Base-by-base conservation (phyloP, 2,797 vertebrate species). In the Argentina silus region DNA sequence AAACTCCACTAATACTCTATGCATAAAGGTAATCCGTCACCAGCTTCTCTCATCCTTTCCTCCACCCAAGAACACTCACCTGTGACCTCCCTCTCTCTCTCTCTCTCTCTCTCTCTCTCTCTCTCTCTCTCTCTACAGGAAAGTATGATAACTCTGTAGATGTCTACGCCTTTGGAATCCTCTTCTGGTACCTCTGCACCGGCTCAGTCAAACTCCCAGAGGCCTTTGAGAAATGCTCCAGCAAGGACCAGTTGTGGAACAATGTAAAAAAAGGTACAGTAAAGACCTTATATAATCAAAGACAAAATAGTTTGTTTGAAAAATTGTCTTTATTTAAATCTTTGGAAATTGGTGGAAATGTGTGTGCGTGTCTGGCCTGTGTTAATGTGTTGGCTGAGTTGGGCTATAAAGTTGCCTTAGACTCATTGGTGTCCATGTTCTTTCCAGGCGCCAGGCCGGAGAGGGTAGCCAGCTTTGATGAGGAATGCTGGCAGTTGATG, bases 401-500 rank as follows among this genome's bases (percentile, higher is more conserved):
- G 42, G 7, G 7, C 21, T 57, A 23, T 6, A 7, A 43, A 36
- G 12, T 43, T 42, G 4, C 63, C 36, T 23, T 45, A 10, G 27
- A 14, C 51, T 85, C 27, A 72, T 53, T 66, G 4, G 6, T 69
- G 6, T 70, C 63, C 14, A 0, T 61, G 57, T 74, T 1, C 1
- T 60, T 72, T 70, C 9, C 87, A 98, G 98, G 97, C 72, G 95
- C 95, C 3, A 93, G 98, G 0, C 98, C 98, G 0, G 98, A 99
- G 83, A 94, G 97, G 0, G 84, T 98, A 5, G 50, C 95, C 0
- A 78, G 82, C 77, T 99, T 99, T 7, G 98, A 99, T 3, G 96
- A 97, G 83, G 98, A 99, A 14, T 98, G 97, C 89, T 99, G 98
- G 98, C 97, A 98, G 93, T 87, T 99, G 87, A 99, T 99, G 98